Evolutionary conservation across 2,113 vertebrate genomes (phyloP), one percentile per base, ranked within the genome.

Genomic region (Drymodes brunneopygia): DNA sequence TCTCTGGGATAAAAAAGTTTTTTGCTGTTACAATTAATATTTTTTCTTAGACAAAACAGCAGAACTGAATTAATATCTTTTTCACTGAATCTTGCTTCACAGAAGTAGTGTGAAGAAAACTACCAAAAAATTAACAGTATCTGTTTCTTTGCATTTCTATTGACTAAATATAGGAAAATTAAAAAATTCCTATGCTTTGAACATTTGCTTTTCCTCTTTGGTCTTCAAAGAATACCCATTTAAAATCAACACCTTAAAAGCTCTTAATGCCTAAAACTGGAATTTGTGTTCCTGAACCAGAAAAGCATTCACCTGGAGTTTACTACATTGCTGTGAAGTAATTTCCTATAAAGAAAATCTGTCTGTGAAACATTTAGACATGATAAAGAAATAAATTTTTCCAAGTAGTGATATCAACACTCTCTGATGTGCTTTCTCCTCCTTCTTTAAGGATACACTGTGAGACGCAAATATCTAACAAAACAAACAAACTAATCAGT

Each of bases 71-170:
- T 22, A 65, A 12, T 45, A 15, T 5, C 61, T 73, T 87, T 71
- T 56, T 33, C 3, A 15, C 1, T 16, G 5, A 56, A 35, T 36
- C 6, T 62, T 40, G 4, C 40, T 28, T 70, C 11, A 70, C 11
- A 29, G 4, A 62, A 82, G 2, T 5, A 54, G 2, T 12, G 1
- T 14, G 24, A 62, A 33, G 8, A 27, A 44, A 61, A 60, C 21
- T 48, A n/a, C 15, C 1, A 31, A 18, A 25, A 48, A 45, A 67
- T 16, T 66, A 66, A 7, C 4, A 31, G 1, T 13, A 62, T 1
- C 10, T 64, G 6, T 0, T 44, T 61, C 40, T 64, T 19, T 74
- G 4, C 1, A 1, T n/a, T 64, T 71, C 12, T 42, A 2, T 31
- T 75, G 16, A 35, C 8, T 67, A 35, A 13, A 14, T 56, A 2